Evolutionary conservation across 2,113 vertebrate species (phyloP), one percentile per base, ranked within the genome.

Genomic region (Caranx ignobilis): DNA sequence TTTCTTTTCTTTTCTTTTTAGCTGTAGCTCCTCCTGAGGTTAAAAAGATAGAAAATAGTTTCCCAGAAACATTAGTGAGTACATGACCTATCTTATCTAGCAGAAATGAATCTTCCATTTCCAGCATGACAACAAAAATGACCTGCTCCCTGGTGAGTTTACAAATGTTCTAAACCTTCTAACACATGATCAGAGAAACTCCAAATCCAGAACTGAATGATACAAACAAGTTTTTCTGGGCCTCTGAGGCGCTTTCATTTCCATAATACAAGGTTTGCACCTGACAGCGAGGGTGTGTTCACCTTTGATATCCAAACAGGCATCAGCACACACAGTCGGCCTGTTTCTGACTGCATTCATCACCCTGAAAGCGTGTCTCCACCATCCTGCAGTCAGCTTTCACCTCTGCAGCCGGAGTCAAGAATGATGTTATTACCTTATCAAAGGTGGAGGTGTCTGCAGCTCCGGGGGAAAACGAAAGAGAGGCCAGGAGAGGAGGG

Each of bases 311-410:
- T 81, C 82, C 82, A 71, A 87, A 73, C 82, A 78, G 75, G 6
- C 77, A 83, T 86, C 77, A 81, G 62, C 81, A 77, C 45, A 81
- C 87, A 72, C 79, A 64, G 61, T 11, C 62, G 5, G 78, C 71
- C 81, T 60, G 81, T 68, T 77, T 78, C 3, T 89, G 95, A 95
- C 95, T 92, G 93, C 95, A 96, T 97, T 97, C 97, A 97, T 97
- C 95, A 94, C 90, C 95, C 92, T 93, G 94, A 94, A 95, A 96
- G 95, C 96, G 86, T 96, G 95, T 96, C 95, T 95, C 94, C 81
- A 56, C 82, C 81, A 81, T 86, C 84, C 83, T 95, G 95, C 95
- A 95, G 96, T 96, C 96, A 96, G 96, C 96, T 96, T 96, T 96
- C 95, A 96, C 96, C 95, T 95, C 94, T 95, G 93, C 92, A 94